These are phyloP conservation scores for Spatula versicolor DNA, from an alignment of 2,797 vertebrate genomes.

Conservation along the genomic window DNA sequence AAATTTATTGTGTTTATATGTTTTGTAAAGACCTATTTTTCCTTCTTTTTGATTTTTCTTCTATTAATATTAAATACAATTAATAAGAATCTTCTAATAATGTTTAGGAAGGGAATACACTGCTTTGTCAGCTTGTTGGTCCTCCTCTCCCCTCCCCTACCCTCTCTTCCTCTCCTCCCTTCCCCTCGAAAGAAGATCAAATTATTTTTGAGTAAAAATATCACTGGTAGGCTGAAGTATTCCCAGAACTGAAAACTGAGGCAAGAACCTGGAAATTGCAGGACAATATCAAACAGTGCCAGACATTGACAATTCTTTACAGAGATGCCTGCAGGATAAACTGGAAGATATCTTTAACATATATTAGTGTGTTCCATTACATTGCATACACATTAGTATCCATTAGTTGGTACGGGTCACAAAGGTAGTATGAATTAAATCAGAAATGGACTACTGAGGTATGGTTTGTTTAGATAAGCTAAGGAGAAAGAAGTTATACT, in stretches of 20 bases:
- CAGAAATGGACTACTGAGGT: background rate
- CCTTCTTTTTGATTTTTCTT: background rate
- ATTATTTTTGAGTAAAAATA: background rate
- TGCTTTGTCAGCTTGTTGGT: background rate
- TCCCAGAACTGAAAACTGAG: background rate
- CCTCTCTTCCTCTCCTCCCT: no score
- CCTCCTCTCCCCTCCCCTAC: no score
- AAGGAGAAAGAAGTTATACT: background rate
- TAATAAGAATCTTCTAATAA: background rate
- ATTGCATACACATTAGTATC: background rate
- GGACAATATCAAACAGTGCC: background rate
- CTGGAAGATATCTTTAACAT: background rate
- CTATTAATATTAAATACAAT: background rate
- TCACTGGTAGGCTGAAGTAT: background rate
- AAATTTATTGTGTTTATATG: background rate
- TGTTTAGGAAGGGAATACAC: background rate
- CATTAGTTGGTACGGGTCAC: background rate
- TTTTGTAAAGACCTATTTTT: background rate
- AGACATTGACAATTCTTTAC: background rate
- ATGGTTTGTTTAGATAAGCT: background rate
- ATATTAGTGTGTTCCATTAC: no score
- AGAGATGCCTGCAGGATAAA: background rate
- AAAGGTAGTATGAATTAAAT: background rate
- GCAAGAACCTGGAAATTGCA: background rate
- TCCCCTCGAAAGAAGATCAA: background rate